phyloP scores from a whole-genome alignment of 2,888 invertebrate genomes.

The Pseudolycoriella hygida region DNA sequence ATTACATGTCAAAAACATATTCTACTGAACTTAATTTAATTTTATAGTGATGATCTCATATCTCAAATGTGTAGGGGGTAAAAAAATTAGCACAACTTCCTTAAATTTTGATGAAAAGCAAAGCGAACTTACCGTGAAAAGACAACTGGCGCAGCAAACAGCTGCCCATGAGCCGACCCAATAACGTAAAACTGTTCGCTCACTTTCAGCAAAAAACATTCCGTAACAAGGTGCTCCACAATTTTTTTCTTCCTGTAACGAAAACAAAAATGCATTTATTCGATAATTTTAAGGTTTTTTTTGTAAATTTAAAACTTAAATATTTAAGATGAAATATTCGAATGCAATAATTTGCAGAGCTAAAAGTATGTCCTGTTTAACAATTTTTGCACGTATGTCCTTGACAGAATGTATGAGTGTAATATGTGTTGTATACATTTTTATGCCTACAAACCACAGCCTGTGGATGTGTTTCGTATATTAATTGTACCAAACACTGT shows the following conservation, averaged over 20 bases:
- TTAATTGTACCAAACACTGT: neutral
- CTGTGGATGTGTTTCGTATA: neutral
- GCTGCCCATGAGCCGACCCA: conserved; percentile 94
- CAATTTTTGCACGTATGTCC: neutral
- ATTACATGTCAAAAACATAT: too few relatives aligned
- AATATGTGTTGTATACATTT: too few relatives aligned
- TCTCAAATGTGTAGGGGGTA: too few relatives aligned
- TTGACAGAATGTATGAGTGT: neutral
- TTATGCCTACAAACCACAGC: too few relatives aligned
- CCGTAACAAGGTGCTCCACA: conserved; percentile 85
- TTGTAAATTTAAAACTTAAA: too few relatives aligned
- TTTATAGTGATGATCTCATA: too few relatives aligned
- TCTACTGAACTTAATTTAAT: too few relatives aligned
- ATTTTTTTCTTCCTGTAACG: conserved; percentile 35
- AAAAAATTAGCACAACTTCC: too few relatives aligned
- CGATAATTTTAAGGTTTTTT: neutral
- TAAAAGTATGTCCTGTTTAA: neutral
- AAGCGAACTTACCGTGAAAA: conserved; percentile 67
- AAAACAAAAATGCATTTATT: neutral
- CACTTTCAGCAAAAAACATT: conserved; percentile 75
- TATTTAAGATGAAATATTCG: neutral
- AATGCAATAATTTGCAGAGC: neutral
- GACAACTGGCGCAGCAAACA: conserved; percentile 74
- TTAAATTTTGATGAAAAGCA: too few relatives aligned
- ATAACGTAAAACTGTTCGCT: conserved; percentile 63